Conservation (phyloP, 2,888 invertebrate genomes). For the Atrina japonica region DNA sequence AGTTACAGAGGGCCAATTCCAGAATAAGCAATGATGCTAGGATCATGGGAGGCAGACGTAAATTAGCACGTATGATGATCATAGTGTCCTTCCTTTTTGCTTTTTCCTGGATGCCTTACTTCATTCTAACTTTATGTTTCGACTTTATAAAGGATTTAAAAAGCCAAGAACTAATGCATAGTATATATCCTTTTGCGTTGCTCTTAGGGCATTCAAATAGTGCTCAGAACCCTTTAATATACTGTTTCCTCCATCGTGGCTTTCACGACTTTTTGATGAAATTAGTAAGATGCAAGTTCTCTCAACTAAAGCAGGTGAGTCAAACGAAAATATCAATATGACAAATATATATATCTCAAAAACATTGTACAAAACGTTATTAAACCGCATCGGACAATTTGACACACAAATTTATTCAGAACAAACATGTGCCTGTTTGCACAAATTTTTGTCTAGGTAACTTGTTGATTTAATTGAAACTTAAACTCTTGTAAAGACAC, state of each 20-base stretch:
- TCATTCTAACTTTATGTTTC: conserved; percentile 85
- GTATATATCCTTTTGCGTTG: conserved; percentile 84
- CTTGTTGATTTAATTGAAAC: no score
- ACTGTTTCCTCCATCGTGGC: conserved; percentile 88
- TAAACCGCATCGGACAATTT: no score
- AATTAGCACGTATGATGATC: conserved; percentile 88
- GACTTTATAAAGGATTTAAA: conserved; percentile 81
- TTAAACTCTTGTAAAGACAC: no score
- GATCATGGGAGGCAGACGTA: conserved; percentile 85
- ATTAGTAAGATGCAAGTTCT: conserved; percentile 54
- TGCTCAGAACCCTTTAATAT: conserved; percentile 89
- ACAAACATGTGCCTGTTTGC: no score
- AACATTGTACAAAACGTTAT: no score
- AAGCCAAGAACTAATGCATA: conserved; percentile 67
- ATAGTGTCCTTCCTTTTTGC: conserved; percentile 88
- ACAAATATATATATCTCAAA: no score
- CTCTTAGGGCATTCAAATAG: conserved; percentile 89
- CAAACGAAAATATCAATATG: no score
- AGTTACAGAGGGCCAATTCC: conserved; percentile 62
- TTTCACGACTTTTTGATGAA: conserved; percentile 83
- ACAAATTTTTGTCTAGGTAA: no score
- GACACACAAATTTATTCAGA: no score
- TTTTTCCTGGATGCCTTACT: conserved; percentile 90
- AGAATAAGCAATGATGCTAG: conserved; percentile 52
- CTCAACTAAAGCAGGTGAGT: conserved; percentile 17